Conservation (phyloP, 1,140 invertebrate genomes). For the Meloidogyne chitwoodi region DNA sequence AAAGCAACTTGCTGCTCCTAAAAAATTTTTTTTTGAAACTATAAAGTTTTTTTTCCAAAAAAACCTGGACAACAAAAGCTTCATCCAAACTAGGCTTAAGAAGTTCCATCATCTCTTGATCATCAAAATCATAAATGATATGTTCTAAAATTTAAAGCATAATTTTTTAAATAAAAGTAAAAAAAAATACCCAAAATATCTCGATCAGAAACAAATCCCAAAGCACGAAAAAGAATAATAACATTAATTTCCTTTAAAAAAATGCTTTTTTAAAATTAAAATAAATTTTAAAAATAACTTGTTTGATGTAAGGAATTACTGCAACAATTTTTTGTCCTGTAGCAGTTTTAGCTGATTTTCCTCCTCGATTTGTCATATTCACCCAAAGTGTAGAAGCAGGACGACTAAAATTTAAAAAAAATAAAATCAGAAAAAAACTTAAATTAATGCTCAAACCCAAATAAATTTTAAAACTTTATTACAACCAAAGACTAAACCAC, state of each 20-base stretch:
- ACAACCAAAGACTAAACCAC: too few species aligned
- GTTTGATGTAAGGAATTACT: constrained; percentile 95
- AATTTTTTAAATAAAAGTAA: constrained; percentile 79
- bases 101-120: constrained; percentile 99
- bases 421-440: background rate
- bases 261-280: background rate
- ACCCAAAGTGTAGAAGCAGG: constrained; percentile 96
- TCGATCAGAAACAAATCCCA: constrained; percentile 95
- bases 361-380: constrained; percentile 85
- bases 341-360: constrained; percentile 74
- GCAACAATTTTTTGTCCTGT: constrained; percentile 96
- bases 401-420: constrained; percentile 65
- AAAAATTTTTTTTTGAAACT: background rate
- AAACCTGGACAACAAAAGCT: constrained; percentile 81
- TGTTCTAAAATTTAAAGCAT: constrained; percentile 27
- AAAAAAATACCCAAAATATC: constrained; percentile 98
- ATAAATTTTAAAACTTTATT: too few species aligned
- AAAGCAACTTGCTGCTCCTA: constrained; percentile 91
- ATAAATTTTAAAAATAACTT: constrained; percentile 40
- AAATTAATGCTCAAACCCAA: background rate
- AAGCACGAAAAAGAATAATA: constrained; percentile 91
- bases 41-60: background rate
- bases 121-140: constrained; percentile 86
- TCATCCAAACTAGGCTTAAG: constrained; percentile 96
- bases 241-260: constrained; percentile 85